Evolutionary conservation across 2,888 invertebrate genomes (phyloP), one percentile per base, ranked within the genome.

Genomic region (Rhogogaster chlorosoma): DNA sequence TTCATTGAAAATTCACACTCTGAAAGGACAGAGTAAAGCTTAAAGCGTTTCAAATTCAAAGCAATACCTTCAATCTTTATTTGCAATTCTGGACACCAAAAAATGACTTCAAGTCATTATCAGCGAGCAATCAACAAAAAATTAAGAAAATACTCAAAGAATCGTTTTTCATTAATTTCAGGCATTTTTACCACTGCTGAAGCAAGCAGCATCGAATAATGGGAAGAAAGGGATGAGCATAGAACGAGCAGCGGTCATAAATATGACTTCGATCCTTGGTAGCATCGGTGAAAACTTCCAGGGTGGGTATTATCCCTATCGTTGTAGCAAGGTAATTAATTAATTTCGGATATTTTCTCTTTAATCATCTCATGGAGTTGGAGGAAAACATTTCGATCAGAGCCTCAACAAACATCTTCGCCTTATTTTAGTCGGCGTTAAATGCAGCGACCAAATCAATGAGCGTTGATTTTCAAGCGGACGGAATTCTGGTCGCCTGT

Each of bases 381-480:
- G 61, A 22, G 9, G 18, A 87, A 73, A 36, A 29, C 29, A 73
- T 75, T 84, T 57, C 85, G 32, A 75, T 82, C 12, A 4, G 15
- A 22, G 15, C 29, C 75, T 73, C 7, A 61, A 75, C 45, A 83
- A 73, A 87, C 87, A 87, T 32, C 26, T 29, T 53, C 32, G 15
- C 6, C 32, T 26, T 22, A 29, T 94, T 95, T 87, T 93, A 98
- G 97, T 95, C 96, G 83, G 98, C 98, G 2, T 92, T 98, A 57
- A 98, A 99, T 94, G 97, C 97, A 90, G 97, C 97, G 1, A 98
- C 98, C 0, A 97, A 96, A 92, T 97, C 97, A 0, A 95, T 98
- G 95, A 97, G 97, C 90, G 92, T 97, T 7, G 98, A 99, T 93
- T 94, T 98, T 87, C 96, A 96, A 91, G 95, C 95, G 61, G 95